These are phyloP conservation scores for Eulemur mongoz DNA, from an alignment of 2,797 vertebrate genomes.

Conservation along the genomic window DNA sequence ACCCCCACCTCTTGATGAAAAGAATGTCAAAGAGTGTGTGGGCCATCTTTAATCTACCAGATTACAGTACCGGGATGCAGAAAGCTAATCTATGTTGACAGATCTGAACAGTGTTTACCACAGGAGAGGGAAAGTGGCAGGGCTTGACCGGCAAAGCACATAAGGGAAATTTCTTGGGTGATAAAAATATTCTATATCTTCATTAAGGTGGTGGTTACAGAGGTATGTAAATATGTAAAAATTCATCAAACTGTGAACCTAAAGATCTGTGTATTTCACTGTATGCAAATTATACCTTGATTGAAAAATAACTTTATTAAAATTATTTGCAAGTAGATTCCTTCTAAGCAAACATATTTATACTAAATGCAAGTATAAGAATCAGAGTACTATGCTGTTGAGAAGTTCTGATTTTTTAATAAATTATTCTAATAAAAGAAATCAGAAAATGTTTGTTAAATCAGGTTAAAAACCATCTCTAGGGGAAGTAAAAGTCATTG, in stretches of 20 bases:
- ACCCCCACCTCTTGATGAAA: background rate
- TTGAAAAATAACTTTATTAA: background rate
- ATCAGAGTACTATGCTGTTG: background rate
- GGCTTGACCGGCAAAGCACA: background rate
- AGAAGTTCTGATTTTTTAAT: background rate
- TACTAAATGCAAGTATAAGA: background rate
- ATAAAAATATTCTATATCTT: background rate
- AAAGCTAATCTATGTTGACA: background rate
- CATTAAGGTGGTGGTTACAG: background rate
- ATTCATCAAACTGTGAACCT: background rate
- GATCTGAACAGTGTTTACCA: background rate
- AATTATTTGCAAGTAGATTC: background rate
- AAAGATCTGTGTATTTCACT: background rate
- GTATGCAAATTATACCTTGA: background rate
- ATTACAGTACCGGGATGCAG: background rate
- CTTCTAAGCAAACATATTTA: conserved; percentile 16
- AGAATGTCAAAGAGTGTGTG: background rate
- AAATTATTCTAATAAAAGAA: background rate
- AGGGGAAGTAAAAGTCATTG: background rate
- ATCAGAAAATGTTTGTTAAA: conserved; percentile 30
- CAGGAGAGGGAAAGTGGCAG: background rate
- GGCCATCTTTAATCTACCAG: background rate
- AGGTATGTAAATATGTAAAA: background rate
- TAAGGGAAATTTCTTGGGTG: background rate
- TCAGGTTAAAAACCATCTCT: background rate